phyloP scores from a whole-genome alignment of 2,113 vertebrate genomes.

The Ageneiosus marmoratus region DNA sequence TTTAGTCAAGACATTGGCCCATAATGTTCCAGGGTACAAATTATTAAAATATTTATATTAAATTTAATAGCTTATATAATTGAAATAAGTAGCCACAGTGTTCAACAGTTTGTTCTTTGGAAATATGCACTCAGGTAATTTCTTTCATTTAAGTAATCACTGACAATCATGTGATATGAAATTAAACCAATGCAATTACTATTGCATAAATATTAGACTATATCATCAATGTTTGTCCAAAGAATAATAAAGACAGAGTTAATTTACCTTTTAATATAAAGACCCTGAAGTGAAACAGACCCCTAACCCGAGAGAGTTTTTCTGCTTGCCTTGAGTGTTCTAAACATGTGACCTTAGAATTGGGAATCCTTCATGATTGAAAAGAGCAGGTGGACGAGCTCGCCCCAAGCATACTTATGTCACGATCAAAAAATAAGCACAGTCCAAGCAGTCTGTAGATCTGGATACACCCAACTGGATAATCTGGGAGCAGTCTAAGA shows the following conservation, averaged over 20 bases:
- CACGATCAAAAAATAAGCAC: slow-evolving; percentile 63
- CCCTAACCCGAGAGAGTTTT: background rate
- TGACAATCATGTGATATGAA: background rate
- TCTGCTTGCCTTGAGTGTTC: slow-evolving; percentile 19
- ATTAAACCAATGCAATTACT: background rate
- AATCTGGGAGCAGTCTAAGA: slow-evolving; percentile 7
- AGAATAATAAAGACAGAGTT: background rate
- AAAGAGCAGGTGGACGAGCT: slow-evolving; percentile 62
- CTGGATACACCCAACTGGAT: slow-evolving; percentile 8
- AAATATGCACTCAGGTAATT: background rate
- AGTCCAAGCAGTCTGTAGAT: slow-evolving; percentile 46
- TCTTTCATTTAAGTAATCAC: background rate
- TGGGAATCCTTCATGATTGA: slow-evolving; percentile 60
- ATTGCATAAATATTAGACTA: background rate
- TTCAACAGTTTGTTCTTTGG: background rate
- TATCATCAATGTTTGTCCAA: background rate
- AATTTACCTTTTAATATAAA: background rate
- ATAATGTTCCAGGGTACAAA: background rate
- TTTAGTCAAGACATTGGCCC: background rate
- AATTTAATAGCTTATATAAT: background rate
- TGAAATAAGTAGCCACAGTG: background rate
- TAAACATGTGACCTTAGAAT: slow-evolving; percentile 28
- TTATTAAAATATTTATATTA: background rate
- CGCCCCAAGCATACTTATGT: slow-evolving; percentile 41
- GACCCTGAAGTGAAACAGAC: background rate